These are phyloP conservation scores for Lysiphlebus fabarum DNA, from an alignment of 1,140 invertebrate genomes.

Conservation along the genomic window DNA sequence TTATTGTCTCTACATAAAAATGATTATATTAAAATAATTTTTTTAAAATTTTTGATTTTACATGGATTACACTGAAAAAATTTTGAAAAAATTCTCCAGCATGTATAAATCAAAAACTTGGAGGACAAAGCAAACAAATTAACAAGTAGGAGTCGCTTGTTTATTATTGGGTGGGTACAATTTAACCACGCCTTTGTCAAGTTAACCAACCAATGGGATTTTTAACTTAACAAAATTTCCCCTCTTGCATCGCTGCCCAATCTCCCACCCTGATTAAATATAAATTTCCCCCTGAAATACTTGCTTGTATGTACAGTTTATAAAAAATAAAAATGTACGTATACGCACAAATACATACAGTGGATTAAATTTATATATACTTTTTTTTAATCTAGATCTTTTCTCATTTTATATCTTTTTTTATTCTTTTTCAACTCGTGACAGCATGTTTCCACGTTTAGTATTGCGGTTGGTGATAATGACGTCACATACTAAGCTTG, in stretches of 20 bases:
- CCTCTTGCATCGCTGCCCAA: conserved; percentile 28
- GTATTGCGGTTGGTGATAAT: conserved; percentile 23
- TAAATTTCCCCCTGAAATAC: conserved; percentile 10
- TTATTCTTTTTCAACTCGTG: neutral
- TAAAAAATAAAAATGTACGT: neutral
- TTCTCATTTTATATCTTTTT: too few relatives aligned
- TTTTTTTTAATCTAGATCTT: conserved; percentile 12
- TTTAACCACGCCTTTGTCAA: conserved; percentile 52
- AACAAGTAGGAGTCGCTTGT: conserved; percentile 49
- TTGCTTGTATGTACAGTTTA: neutral
- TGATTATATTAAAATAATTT: too few relatives aligned
- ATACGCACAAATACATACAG: neutral
- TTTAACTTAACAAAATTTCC: conserved; percentile 32
- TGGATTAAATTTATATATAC: neutral
- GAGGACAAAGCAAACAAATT: conserved; percentile 52
- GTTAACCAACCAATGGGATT: conserved; percentile 45
- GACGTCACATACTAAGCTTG: conserved; percentile 39
- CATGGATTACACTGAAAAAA: neutral
- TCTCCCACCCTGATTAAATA: conserved; percentile 20
- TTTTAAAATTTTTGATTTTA: too few relatives aligned
- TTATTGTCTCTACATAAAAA: too few relatives aligned
- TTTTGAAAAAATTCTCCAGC: conserved; percentile 13
- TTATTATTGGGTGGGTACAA: conserved; percentile 53
- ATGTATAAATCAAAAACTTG: neutral
- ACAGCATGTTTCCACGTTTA: conserved; percentile 10